Evolutionary conservation across 2,113 vertebrate species (phyloP).

Genomic region (Thinocorus orbignyianus): DNA sequence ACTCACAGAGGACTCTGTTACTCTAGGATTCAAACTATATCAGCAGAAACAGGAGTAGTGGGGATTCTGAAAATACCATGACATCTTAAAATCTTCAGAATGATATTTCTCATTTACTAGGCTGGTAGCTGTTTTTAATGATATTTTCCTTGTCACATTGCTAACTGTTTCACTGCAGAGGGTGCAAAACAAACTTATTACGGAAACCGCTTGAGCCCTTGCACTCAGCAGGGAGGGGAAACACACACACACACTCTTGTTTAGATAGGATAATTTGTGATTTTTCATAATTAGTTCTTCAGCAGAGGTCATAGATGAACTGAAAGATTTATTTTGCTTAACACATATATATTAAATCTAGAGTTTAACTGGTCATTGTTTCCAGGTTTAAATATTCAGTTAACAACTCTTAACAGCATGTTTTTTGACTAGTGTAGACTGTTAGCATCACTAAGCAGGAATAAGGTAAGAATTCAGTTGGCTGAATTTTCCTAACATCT

Average conservation of each 20-base stretch:
- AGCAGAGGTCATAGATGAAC: not conserved
- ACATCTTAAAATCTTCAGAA: not conserved
- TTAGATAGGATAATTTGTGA: not conserved
- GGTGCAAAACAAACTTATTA: not conserved
- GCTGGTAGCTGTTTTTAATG: not conserved
- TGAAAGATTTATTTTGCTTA: not conserved
- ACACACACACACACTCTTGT: not conserved
- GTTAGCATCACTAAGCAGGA: not conserved
- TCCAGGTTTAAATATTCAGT: not conserved
- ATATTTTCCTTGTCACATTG: not conserved
- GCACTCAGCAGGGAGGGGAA: not conserved
- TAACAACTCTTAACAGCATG: not conserved
- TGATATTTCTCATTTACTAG: fast-evolving
- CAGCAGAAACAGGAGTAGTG: not conserved
- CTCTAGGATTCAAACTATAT: not conserved
- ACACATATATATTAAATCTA: not conserved
- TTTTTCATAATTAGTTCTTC: not conserved
- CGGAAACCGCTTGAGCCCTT: not conserved
- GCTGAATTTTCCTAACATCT: not conserved
- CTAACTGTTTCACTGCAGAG: not conserved
- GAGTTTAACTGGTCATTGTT: not conserved
- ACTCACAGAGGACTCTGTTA: not conserved
- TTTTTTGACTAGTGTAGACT: not conserved
- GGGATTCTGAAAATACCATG: not conserved
- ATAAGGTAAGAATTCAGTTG: not conserved